Evolutionary conservation across 2,888 invertebrate species (phyloP).

Genomic region (Pachliopta kotzebuea): DNA sequence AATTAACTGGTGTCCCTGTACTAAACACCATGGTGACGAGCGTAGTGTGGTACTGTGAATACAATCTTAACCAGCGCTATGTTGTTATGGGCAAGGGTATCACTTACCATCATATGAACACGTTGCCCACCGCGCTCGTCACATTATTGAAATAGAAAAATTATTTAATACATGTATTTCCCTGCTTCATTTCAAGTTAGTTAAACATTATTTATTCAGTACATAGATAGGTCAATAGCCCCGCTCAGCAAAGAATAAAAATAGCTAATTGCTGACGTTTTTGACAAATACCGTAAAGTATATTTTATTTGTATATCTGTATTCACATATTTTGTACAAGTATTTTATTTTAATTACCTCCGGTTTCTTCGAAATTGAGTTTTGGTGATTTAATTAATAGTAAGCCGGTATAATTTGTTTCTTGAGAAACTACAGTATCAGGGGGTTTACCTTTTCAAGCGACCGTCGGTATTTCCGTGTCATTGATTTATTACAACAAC

Average conservation of each 20-base stretch:
- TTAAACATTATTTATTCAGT: too few species aligned
- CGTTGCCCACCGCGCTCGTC: too few species aligned
- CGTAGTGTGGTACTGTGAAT: too few species aligned
- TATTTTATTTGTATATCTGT: too few species aligned
- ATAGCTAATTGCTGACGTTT: too few species aligned
- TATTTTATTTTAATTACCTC: background rate
- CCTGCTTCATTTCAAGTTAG: background rate
- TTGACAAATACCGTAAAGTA: too few species aligned
- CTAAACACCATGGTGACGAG: too few species aligned
- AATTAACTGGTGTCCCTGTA: too few species aligned
- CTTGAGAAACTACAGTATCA: background rate
- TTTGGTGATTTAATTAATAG: background rate
- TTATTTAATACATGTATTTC: background rate
- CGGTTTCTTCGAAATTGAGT: background rate
- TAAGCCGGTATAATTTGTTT: background rate
- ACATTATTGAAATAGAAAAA: too few species aligned
- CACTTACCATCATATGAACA: too few species aligned
- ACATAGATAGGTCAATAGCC: background rate
- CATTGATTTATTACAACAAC: slow-evolving; percentile 5
- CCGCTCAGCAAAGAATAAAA: background rate
- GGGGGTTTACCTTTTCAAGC: slow-evolving; percentile 14
- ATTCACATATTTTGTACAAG: background rate
- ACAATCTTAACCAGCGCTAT: too few species aligned
- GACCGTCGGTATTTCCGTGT: slow-evolving; percentile 2
- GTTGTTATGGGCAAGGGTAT: too few species aligned